Evolutionary conservation across 2,113 vertebrate species (phyloP), one percentile per base, ranked within the genome.

Genomic region (Plecturocebus donacophilus): DNA sequence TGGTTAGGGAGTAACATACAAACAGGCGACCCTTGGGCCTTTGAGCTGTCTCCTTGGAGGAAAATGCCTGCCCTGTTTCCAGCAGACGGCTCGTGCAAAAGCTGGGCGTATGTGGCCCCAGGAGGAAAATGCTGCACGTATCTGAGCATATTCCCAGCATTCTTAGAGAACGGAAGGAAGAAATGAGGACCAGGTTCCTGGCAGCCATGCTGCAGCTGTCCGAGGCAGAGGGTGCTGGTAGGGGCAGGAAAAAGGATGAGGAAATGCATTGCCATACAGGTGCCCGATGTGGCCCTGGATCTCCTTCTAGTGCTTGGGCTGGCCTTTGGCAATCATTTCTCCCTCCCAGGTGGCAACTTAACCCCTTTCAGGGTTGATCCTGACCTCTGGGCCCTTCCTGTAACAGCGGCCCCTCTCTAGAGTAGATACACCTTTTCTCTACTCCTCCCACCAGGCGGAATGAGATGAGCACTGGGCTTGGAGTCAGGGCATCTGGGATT

Each of bases 51-150:
- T 79, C 84, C 12, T 94, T 42, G 81, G 81, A 85, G 96, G 96
- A 84, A 95, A 97, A 98, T 95, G 98, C 80, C 56, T 0, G 0
- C 87, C 73, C 92, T 94, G 94, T 97, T 98, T 92, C 96, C 21
- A n/a, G 79, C 56, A 82, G 97, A 94, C 52, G 81, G 97, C 98
- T 3, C 38, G 58, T 56, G 56, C 96, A 95, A 92, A 96, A 97
- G 88, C 94, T 91, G 96, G 87, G 79, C 75, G 89, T 93, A 5
- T 25, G 89, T 45, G 61, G 38, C 77, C 3, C 47, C 7, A 6
- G 52, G 92, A 47, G 32, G 45, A 47, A 70, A 64, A 77, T 0
- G 58, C 79, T 42, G 20, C 30, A 21, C 0, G 8, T 12, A 71
- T 79, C 58, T 45, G 66, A 68, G 68, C 79, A 32, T 2, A 52